phyloP scores from a whole-genome alignment of 2,797 vertebrate genomes.

The Dendrocincla tyrannina region DNA sequence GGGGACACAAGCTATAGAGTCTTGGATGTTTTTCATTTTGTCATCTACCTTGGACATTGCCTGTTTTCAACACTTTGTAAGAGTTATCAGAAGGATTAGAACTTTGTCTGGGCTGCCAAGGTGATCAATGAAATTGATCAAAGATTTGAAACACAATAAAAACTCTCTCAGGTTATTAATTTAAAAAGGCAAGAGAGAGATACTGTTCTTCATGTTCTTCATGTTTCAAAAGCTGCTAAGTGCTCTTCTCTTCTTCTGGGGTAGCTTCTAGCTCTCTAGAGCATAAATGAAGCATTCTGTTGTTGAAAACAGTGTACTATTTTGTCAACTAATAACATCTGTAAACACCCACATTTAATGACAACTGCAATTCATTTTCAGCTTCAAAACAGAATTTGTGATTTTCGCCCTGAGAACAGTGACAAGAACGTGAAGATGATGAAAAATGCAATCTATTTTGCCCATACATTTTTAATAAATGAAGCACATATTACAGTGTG shows the following conservation, averaged over 20 bases:
- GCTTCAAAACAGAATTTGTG: conserved; percentile 9
- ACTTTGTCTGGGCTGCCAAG: background rate
- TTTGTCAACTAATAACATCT: conserved; percentile 47
- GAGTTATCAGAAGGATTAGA: background rate
- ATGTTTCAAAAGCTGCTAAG: background rate
- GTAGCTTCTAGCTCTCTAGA: background rate
- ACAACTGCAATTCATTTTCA: conserved; percentile 36
- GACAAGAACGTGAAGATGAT: background rate
- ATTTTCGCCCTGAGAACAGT: conserved; percentile 3
- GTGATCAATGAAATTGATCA: background rate
- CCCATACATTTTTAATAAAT: conserved; percentile 36
- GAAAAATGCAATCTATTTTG: conserved; percentile 20
- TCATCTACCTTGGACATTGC: background rate
- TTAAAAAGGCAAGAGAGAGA: background rate
- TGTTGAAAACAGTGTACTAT: background rate
- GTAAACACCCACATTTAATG: conserved; percentile 39
- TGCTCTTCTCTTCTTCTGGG: background rate
- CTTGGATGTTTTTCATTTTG: background rate
- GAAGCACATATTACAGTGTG: background rate
- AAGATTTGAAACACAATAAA: background rate
- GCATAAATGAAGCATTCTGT: conserved; percentile 12
- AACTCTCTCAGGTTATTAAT: background rate
- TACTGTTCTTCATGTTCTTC: background rate
- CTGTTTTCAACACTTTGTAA: background rate
- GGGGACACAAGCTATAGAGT: background rate